These are phyloP conservation scores for Lagopus leucura DNA, from an alignment of 2,113 vertebrate species.

Conservation along the genomic window DNA sequence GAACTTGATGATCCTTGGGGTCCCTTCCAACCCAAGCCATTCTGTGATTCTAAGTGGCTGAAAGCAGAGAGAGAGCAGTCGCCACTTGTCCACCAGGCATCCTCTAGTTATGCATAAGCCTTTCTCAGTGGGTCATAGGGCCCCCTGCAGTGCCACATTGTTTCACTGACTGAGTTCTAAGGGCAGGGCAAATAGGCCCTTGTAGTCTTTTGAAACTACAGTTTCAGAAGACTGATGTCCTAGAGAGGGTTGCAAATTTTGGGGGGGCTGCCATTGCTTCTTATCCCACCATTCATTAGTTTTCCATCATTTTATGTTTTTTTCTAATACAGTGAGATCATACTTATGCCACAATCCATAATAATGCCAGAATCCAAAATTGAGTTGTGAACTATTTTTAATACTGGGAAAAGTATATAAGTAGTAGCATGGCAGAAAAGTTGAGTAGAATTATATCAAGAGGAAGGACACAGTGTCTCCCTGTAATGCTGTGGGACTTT, in stretches of 20 bases:
- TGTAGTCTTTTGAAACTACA: not conserved
- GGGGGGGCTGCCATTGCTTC: not conserved
- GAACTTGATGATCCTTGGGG: too few species aligned
- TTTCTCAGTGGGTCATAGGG: too few species aligned
- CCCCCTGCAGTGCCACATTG: too few species aligned
- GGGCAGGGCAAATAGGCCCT: not conserved
- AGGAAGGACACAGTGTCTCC: rapidly evolving
- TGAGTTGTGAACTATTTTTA: not conserved
- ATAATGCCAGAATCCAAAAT: not conserved
- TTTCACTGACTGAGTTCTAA: too few species aligned
- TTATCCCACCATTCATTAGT: not conserved
- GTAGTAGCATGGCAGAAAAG: not conserved
- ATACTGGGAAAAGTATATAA: not conserved
- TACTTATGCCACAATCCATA: not conserved
- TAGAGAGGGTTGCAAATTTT: not conserved
- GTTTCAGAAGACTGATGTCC: not conserved
- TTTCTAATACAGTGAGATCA: not conserved
- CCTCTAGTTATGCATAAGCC: too few species aligned
- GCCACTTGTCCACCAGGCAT: too few species aligned
- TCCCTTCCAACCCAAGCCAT: too few species aligned
- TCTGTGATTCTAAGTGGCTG: too few species aligned
- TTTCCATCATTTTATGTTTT: not conserved
- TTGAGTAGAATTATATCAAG: rapidly evolving
- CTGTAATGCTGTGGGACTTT: not conserved
- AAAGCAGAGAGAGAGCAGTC: too few species aligned